Percentiles rank a stretch among this genome's conserved stretches.
These are phyloP conservation scores for Calycopis cecrops DNA, from an alignment of 1,140 invertebrate species.

Conservation along the genomic window DNA sequence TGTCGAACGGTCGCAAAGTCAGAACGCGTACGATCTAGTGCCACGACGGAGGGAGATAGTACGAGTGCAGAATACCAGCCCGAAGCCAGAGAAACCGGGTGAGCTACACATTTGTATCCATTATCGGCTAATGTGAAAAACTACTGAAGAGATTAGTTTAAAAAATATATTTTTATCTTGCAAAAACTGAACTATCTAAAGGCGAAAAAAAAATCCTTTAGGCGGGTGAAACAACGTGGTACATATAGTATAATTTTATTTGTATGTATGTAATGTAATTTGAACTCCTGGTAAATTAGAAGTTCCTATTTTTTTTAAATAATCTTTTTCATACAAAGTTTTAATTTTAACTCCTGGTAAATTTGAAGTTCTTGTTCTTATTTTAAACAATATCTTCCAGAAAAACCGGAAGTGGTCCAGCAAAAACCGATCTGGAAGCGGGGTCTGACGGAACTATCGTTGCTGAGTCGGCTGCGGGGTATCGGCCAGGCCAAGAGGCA, in stretches of 20 bases:
- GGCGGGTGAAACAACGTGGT: too few species aligned
- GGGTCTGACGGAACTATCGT: conserved; percentile 50
- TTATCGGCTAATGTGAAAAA: too few species aligned
- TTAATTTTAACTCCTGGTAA: too few species aligned
- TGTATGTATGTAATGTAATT: too few species aligned
- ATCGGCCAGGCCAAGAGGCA: conserved; percentile 38
- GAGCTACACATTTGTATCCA: conserved; percentile 5
- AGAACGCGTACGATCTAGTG: conserved; percentile 47
- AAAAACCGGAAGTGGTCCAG: conserved; percentile 34
- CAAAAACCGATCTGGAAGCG: conserved; percentile 57
- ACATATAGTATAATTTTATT: too few species aligned
- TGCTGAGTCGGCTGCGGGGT: conserved; percentile 43
- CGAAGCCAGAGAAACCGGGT: conserved; percentile 34
- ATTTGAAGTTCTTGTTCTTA: too few species aligned
- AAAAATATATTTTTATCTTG: too few species aligned
- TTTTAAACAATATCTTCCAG: conserved; percentile 25
- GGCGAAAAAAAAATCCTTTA: too few species aligned
- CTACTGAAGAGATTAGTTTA: not conserved
- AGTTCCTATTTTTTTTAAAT: too few species aligned
- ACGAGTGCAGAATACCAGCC: conserved; percentile 40
- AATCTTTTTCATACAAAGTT: too few species aligned
- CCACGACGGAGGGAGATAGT: conserved; percentile 33
- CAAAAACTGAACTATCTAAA: too few species aligned
- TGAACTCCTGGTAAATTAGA: too few species aligned
- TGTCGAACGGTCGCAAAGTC: conserved; percentile 54